phyloP scores from a whole-genome alignment of 2,797 vertebrate genomes.

The Cirrhinus mrigala region DNA sequence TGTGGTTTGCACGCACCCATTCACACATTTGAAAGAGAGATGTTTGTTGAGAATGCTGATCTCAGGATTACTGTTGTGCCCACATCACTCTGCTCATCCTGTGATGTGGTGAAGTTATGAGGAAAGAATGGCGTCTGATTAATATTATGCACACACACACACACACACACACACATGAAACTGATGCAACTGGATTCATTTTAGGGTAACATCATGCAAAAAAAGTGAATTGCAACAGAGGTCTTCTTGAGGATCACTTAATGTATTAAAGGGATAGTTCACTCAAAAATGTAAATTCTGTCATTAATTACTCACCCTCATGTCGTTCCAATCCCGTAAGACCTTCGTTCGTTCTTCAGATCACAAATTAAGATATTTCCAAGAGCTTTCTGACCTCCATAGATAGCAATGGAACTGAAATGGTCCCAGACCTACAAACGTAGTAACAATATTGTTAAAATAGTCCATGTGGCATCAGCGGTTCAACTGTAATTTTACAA shows the following conservation, averaged over 20 bases:
- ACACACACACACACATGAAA: neutral
- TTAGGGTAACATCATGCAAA: neutral
- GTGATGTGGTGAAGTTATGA: slow-evolving; percentile 1
- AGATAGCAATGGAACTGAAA: too few relatives aligned
- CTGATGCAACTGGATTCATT: neutral
- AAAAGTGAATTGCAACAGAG: neutral
- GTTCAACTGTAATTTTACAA: too few relatives aligned
- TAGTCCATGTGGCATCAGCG: too few relatives aligned
- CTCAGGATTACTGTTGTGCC: slow-evolving; percentile 38
- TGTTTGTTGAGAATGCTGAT: slow-evolving; percentile 21
- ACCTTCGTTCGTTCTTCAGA: too few relatives aligned
- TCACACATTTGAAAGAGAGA: slow-evolving; percentile 41
- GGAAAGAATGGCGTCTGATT: neutral
- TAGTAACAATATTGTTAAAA: too few relatives aligned
- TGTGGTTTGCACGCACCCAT: slow-evolving; percentile 43
- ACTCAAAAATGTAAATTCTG: too few relatives aligned
- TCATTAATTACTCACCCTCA: too few relatives aligned
- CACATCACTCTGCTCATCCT: slow-evolving; percentile 52
- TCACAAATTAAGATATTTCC: too few relatives aligned
- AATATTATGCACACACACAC: neutral
- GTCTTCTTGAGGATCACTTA: neutral
- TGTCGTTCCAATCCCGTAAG: too few relatives aligned
- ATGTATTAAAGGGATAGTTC: neutral
- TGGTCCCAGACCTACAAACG: too few relatives aligned
- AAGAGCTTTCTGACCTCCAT: too few relatives aligned